Percentiles rank a stretch among this genome's conserved stretches.
Evolutionary conservation across 2,113 vertebrate genomes (phyloP).

Genomic region (Dasypus novemcinctus): DNA sequence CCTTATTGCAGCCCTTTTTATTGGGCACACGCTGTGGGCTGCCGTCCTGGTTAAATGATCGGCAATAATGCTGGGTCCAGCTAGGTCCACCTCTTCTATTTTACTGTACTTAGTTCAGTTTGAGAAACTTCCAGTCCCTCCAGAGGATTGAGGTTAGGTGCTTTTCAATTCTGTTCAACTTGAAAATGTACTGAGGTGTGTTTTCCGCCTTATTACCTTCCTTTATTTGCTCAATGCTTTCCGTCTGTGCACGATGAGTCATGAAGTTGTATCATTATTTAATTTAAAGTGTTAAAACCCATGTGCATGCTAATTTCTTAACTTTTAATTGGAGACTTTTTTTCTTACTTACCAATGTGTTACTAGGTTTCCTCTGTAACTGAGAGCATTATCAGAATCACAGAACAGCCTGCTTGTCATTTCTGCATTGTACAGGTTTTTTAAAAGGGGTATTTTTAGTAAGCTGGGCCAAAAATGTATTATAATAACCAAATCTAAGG

Average conservation of each 20-base stretch:
- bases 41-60: slow-evolving; percentile 50
- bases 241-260: neutral
- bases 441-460: neutral
- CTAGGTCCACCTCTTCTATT: neutral
- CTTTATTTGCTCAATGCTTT: slow-evolving; percentile 31
- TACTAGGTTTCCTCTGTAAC: slow-evolving; percentile 32
- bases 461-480: neutral
- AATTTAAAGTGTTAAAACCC: slow-evolving; percentile 56
- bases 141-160: neutral
- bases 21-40: neutral
- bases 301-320: slow-evolving; percentile 39
- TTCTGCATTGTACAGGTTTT: neutral
- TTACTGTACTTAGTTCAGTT: neutral
- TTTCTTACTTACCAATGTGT: slow-evolving; percentile 40
- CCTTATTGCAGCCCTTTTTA: slow-evolving; percentile 49
- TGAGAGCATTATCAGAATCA: slow-evolving; percentile 54
- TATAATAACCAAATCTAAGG: slow-evolving; percentile 22
- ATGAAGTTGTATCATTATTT: slow-evolving; percentile 48
- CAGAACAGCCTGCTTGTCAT: slow-evolving; percentile 7
- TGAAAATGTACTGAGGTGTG: neutral
- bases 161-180: neutral
- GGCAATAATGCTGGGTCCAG: neutral
- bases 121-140: neutral
- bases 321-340: slow-evolving; percentile 49
- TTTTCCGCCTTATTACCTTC: slow-evolving; percentile 39